phyloP scores from a whole-genome alignment of 2,888 invertebrate species.

The Chrysolina americana region DNA sequence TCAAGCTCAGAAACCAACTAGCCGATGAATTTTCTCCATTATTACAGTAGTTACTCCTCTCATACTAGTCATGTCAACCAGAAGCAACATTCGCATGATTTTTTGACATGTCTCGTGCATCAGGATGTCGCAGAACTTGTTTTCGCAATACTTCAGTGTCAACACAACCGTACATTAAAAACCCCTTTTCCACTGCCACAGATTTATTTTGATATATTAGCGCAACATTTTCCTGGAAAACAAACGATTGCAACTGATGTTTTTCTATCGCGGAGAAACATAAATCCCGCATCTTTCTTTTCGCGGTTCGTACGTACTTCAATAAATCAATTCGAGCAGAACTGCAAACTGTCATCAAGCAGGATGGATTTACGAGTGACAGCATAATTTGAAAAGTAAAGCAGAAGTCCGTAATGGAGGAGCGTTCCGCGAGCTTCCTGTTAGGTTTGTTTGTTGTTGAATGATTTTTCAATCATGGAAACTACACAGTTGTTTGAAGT shows the following conservation, averaged over 20 bases:
- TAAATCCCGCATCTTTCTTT: conserved; percentile 2
- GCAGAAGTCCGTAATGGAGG: conserved; percentile 31
- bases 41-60: not conserved
- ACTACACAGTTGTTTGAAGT: not conserved
- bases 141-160: not conserved
- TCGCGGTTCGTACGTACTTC: conserved; percentile 46
- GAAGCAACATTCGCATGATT: too few relatives aligned
- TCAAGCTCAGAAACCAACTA: too few relatives aligned
- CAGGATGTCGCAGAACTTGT: not conserved
- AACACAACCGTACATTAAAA: conserved; percentile 2
- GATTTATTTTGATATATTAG: conserved; percentile 8
- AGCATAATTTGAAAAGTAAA: conserved; percentile 55
- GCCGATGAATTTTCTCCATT: too few relatives aligned
- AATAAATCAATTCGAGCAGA: conserved; percentile 55
- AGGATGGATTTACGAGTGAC: conserved; percentile 57
- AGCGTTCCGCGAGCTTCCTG: conserved; percentile 19
- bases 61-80: not conserved
- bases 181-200: not conserved
- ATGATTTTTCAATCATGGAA: conserved; percentile 6
- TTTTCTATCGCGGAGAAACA: not conserved
- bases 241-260: conserved; percentile 11
- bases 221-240: conserved; percentile 11
- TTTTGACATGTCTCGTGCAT: too few relatives aligned
- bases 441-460: not conserved
- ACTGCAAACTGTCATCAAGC: conserved; percentile 56